These are phyloP conservation scores for Hormaphis cornu DNA, from an alignment of 1,140 invertebrate species.

Conservation along the genomic window DNA sequence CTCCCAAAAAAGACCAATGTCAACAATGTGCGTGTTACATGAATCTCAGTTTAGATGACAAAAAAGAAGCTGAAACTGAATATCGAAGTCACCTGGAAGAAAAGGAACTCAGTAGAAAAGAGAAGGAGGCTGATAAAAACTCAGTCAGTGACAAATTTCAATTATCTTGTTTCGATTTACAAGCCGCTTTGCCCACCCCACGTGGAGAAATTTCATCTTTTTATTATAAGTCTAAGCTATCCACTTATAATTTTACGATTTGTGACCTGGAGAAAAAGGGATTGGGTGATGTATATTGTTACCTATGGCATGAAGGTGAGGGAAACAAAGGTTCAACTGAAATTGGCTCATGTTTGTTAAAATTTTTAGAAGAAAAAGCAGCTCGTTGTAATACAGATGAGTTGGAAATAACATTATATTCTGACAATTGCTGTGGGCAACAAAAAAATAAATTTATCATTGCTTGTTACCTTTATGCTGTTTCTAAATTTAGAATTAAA, in stretches of 20 bases:
- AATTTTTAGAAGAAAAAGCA: slow-evolving; percentile 35
- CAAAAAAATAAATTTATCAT: neutral
- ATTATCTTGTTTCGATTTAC: neutral
- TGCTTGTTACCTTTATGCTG: neutral
- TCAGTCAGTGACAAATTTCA: neutral
- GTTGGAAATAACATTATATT: neutral
- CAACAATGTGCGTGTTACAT: neutral
- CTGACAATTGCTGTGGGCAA: neutral
- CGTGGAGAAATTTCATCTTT: neutral
- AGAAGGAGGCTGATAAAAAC: neutral
- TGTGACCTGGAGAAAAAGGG: slow-evolving; percentile 1
- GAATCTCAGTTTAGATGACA: neutral
- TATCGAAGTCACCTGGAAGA: neutral
- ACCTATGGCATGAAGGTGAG: slow-evolving; percentile 38
- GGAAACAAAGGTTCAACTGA: slow-evolving; percentile 36
- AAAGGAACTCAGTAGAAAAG: neutral
- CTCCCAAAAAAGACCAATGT: neutral
- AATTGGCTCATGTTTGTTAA: slow-evolving; percentile 35
- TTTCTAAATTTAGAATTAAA: neutral
- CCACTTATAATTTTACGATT: neutral
- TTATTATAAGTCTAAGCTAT: neutral
- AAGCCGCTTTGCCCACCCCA: neutral
- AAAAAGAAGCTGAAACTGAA: neutral
- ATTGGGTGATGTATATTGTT: slow-evolving; percentile 34
- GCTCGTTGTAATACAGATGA: neutral